Percentiles rank a stretch among this genome's conserved stretches.
Conservation (phyloP, 2,113 vertebrate species). For the Garra rufa region DNA sequence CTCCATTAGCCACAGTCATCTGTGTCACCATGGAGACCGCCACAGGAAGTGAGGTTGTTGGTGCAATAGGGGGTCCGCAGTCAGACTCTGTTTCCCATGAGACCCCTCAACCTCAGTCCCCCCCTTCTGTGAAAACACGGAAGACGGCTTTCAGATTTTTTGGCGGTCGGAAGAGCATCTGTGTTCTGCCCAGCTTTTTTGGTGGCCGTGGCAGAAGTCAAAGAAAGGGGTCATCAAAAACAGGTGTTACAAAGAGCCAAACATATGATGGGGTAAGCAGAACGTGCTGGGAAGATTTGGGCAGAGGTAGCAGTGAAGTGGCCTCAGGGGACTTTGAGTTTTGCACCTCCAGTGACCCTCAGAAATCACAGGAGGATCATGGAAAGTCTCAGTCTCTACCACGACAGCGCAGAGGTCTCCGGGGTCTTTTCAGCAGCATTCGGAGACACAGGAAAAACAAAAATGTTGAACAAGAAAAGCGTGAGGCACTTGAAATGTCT, state of each 20-base stretch:
- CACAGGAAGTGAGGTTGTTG: constrained; percentile 65
- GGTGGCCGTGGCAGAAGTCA: constrained; percentile 84
- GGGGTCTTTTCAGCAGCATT: constrained; percentile 91
- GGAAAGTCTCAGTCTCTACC: constrained; percentile 79
- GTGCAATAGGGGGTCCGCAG: constrained; percentile 60
- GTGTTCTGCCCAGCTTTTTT: constrained; percentile 92
- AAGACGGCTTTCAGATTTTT: constrained; percentile 93
- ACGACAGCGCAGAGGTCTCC: constrained; percentile 88
- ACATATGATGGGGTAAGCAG: constrained; percentile 88
- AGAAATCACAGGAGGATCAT: constrained; percentile 62
- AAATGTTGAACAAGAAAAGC: constrained; percentile 75
- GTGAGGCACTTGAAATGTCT: constrained; percentile 68
- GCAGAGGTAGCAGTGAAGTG: constrained; percentile 55
- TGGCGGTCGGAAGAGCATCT: constrained; percentile 90
- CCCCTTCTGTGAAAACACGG: constrained; percentile 83
- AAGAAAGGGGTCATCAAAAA: constrained; percentile 81
- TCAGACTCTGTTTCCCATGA: constrained; percentile 59
- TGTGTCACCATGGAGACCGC: constrained; percentile 79
- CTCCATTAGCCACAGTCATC: constrained; percentile 37
- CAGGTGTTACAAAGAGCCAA: constrained; percentile 88
- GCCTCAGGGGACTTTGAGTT: constrained; percentile 71
- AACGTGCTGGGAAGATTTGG: constrained; percentile 67
- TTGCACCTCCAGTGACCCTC: constrained; percentile 60
- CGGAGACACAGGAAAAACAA: constrained; percentile 87
- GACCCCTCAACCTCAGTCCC: constrained; percentile 70